Evolutionary conservation across 2,797 vertebrate species (phyloP).

Genomic region (Tragelaphus eurycerus): DNA sequence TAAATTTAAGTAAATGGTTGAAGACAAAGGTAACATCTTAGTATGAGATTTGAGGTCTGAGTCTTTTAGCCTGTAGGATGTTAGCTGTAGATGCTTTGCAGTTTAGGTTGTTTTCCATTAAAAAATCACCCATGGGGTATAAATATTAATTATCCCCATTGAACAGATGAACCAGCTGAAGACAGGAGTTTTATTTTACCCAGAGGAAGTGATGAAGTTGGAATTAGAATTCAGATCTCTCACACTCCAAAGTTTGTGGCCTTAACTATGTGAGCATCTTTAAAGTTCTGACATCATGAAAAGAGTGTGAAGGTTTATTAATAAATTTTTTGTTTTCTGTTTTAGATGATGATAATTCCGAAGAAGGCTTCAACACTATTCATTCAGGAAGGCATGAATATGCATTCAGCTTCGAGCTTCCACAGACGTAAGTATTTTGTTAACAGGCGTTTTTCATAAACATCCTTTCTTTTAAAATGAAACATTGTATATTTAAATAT

Average conservation of each 20-base stretch:
- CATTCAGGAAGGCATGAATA: conserved; percentile 96
- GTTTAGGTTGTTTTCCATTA: background rate
- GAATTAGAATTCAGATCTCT: background rate
- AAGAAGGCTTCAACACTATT: conserved; percentile 94
- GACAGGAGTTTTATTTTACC: background rate
- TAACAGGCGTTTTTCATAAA: conserved; percentile 33
- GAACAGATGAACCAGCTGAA: background rate
- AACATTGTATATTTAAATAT: conserved; percentile 37
- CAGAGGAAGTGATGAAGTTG: background rate
- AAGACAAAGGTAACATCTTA: background rate
- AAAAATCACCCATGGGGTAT: background rate
- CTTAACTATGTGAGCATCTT: background rate
- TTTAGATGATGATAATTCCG: conserved; percentile 89
- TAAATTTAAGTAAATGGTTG: background rate
- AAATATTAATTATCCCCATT: background rate
- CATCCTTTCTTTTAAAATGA: background rate
- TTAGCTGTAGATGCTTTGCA: background rate
- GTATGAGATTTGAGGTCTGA: background rate
- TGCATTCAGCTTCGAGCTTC: conserved; percentile 98
- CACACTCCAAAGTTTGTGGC: background rate
- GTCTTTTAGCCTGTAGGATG: background rate
- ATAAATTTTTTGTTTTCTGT: background rate
- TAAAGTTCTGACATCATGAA: background rate
- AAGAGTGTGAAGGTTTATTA: conserved; percentile 4
- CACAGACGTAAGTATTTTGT: conserved; percentile 94